A percentile compares a stretch with the other conserved stretches of the same genome.
Conservation (phyloP, 2,888 invertebrate species). For the Cheilosia impressa region DNA sequence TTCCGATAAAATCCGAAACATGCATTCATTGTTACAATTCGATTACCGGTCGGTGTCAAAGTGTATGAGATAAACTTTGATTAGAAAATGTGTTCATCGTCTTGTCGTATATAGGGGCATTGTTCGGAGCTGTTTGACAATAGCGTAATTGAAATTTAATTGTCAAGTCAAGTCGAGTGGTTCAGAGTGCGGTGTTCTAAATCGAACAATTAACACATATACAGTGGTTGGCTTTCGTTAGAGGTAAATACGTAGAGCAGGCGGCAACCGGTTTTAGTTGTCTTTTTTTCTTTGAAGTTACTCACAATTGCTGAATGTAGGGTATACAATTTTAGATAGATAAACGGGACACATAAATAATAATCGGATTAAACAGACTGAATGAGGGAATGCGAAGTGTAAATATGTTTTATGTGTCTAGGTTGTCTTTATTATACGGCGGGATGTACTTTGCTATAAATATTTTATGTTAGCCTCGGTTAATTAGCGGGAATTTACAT, state of each 20-base stretch:
- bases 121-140: conserved; percentile 11
- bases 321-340: conserved; percentile 16
- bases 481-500: neutral
- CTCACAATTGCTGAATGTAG: conserved; percentile 36
- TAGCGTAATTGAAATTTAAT: conserved; percentile 48
- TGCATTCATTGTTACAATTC: conserved; percentile 8
- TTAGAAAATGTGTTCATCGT: conserved; percentile 32
- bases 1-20: conserved; percentile 38
- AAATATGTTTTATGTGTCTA: neutral
- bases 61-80: conserved; percentile 31
- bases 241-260: neutral
- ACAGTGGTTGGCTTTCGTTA: conserved; percentile 1
- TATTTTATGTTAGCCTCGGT: neutral
- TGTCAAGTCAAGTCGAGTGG: conserved; percentile 31
- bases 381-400: neutral
- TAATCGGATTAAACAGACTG: conserved; percentile 17
- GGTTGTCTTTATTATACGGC: neutral
- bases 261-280: neutral
- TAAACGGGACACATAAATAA: conserved; percentile 20
- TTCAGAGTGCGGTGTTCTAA: conserved; percentile 21
- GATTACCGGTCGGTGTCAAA: neutral
- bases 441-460: neutral
- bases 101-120: neutral
- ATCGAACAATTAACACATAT: conserved; percentile 44
- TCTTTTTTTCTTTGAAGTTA: conserved; percentile 9